Evolutionary conservation across 2,888 invertebrate genomes (phyloP).

Genomic region (Rhimphoctona megacephalus): DNA sequence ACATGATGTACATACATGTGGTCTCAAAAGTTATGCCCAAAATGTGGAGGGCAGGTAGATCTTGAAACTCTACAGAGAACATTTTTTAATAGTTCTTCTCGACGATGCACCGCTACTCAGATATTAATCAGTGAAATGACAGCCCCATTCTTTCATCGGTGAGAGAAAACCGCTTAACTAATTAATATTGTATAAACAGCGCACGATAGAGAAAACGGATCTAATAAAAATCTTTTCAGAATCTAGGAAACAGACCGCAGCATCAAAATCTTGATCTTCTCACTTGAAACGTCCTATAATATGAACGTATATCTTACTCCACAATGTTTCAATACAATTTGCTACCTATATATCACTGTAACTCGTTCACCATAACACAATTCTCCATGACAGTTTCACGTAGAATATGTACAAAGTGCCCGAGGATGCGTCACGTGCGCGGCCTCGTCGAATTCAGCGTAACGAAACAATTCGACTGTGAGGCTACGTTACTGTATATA

Average conservation of each 20-base stretch:
- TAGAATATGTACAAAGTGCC: slow-evolving; percentile 14
- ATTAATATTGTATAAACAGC: neutral
- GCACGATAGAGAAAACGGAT: neutral
- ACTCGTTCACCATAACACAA: slow-evolving; percentile 46
- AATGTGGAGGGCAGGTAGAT: neutral
- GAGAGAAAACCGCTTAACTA: neutral
- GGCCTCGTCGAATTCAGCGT: slow-evolving; percentile 58
- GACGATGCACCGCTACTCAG: neutral
- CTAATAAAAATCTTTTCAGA: neutral
- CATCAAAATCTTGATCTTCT: neutral
- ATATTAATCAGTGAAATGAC: neutral
- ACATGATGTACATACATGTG: neutral
- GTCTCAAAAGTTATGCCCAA: neutral
- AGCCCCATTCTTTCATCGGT: neutral
- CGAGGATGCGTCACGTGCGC: slow-evolving; percentile 59
- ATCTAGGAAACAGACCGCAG: neutral
- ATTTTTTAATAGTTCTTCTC: neutral
- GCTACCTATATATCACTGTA: slow-evolving; percentile 46
- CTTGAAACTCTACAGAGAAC: neutral
- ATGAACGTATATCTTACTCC: neutral
- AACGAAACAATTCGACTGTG: slow-evolving; percentile 58
- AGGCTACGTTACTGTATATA: neutral
- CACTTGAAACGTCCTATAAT: neutral
- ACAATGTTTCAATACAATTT: neutral
- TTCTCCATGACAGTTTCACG: slow-evolving; percentile 19